Evolutionary conservation across 64 coral and sea anemone species (phyloP).

Genomic region (Montipora sp.): DNA sequence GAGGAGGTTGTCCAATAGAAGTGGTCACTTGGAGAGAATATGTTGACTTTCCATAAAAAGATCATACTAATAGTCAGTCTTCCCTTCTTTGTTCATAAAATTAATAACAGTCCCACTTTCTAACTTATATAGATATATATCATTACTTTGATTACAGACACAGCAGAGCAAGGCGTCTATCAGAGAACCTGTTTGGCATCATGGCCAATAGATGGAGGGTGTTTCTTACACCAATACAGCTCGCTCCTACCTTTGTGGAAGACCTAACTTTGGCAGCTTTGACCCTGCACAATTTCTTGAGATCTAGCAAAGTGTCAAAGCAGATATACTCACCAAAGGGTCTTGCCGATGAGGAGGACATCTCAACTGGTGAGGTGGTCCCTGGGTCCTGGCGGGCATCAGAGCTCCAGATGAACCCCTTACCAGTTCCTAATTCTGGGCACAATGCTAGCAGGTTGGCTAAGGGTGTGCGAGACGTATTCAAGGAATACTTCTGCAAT

Average conservation of each 20-base stretch:
- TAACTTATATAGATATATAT: no score
- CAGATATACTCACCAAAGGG: slow-evolving; percentile 20
- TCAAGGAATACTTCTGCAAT: slow-evolving; percentile 33
- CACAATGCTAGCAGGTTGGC: slow-evolving; percentile 19
- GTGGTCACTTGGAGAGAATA: no score
- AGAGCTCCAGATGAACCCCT: slow-evolving; percentile 14
- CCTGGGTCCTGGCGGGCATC: slow-evolving; percentile 18
- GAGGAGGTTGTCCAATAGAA: no score
- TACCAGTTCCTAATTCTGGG: background rate
- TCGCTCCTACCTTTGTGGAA: background rate
- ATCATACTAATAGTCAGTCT: no score
- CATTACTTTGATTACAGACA: slow-evolving; percentile 5
- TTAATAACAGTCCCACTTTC: no score
- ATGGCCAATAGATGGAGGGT: slow-evolving; percentile 35
- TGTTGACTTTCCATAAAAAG: no score
- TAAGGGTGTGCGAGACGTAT: slow-evolving; percentile 1
- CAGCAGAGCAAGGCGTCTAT: slow-evolving; percentile 19
- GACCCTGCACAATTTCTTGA: background rate
- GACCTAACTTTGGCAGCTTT: slow-evolving; percentile 7
- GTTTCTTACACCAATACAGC: background rate
- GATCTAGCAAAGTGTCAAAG: background rate
- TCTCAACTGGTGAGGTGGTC: background rate
- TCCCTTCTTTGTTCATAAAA: no score
- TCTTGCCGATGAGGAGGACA: slow-evolving; percentile 14
- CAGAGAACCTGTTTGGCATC: slow-evolving; percentile 37